Conservation (phyloP, 1,140 invertebrate genomes). For the Diachasma alloeum region DNA sequence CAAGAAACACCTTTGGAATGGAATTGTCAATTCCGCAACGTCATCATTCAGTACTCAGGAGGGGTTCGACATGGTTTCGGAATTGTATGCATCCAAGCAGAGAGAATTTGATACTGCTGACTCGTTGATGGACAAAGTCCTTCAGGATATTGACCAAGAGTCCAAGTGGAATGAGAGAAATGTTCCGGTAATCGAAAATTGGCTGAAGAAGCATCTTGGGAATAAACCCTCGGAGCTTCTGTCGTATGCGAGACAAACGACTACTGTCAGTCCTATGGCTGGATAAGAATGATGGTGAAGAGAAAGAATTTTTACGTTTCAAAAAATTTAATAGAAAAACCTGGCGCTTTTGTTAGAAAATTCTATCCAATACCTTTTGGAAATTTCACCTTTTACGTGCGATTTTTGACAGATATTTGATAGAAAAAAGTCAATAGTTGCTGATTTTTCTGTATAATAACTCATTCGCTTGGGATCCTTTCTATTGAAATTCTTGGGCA, state of each 20-base stretch:
- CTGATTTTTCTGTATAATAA: no score
- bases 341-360: no score
- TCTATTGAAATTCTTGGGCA: no score
- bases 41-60: constrained; percentile 76
- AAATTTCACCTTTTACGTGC: no score
- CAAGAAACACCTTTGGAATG: constrained; percentile 77
- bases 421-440: no score
- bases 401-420: no score
- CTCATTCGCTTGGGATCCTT: no score
- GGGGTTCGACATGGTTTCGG: constrained; percentile 72
- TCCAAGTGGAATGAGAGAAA: constrained; percentile 75
- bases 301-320: neutral
- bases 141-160: constrained; percentile 74
- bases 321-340: no score
- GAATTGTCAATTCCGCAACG: constrained; percentile 74
- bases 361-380: no score
- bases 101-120: constrained; percentile 74
- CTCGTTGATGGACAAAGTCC: constrained; percentile 72
- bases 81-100: constrained; percentile 68
- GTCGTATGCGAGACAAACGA: neutral
- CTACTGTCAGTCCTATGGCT: neutral
- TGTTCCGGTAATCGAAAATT: constrained; percentile 73
- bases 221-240: constrained; percentile 22
- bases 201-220: constrained; percentile 69
- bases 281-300: neutral